Conservation (phyloP, 2,113 vertebrate genomes). For the Sorex araneus region DNA sequence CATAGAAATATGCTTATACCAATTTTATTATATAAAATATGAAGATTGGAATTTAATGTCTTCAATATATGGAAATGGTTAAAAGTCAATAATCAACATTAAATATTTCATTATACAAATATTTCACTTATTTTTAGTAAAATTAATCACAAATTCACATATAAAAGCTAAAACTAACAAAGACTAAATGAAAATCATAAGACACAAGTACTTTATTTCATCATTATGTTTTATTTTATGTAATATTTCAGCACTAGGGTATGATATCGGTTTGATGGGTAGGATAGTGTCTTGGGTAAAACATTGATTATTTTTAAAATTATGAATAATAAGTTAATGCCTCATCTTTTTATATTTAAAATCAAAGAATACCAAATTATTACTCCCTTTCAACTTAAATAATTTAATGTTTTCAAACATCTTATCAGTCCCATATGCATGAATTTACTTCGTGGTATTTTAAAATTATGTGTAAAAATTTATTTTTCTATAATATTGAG, state of each 20-base stretch:
- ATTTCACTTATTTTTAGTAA: conserved; percentile 30
- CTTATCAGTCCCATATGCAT: no score
- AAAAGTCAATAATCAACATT: background rate
- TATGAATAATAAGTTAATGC: background rate
- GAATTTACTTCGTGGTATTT: no score
- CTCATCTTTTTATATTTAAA: background rate
- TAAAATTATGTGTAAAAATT: no score
- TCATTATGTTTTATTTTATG: background rate
- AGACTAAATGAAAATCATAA: conserved; percentile 4
- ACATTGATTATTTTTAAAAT: background rate
- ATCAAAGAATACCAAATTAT: background rate
- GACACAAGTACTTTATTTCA: background rate
- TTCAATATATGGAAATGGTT: background rate
- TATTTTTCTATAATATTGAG: no score
- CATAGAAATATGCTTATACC: background rate
- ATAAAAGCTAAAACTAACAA: background rate
- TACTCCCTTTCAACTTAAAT: background rate
- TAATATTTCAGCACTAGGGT: background rate
- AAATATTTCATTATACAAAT: background rate
- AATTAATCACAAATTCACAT: background rate
- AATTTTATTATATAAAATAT: background rate
- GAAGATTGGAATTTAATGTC: background rate
- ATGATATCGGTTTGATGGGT: background rate
- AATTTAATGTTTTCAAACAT: background rate
- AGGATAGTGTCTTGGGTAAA: background rate